Conservation (phyloP, 2,888 invertebrate genomes). For the Pandemis heparana region DNA sequence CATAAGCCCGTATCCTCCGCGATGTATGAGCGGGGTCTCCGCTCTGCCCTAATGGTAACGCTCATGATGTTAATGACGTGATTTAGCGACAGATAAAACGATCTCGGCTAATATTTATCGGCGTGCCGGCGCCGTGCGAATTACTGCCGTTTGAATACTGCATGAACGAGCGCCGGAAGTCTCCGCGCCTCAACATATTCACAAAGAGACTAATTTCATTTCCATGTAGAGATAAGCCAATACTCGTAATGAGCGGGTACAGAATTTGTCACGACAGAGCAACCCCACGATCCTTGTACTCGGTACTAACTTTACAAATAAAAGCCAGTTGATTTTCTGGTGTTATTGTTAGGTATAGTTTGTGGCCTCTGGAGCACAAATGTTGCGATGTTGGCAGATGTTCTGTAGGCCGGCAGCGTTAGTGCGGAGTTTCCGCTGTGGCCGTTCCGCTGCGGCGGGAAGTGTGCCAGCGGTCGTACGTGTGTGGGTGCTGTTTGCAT, state of each 20-base stretch:
- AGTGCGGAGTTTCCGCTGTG: background rate
- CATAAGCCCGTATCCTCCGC: background rate
- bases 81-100: slow-evolving; percentile 35
- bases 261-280: background rate
- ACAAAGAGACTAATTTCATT: slow-evolving; percentile 41
- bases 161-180: slow-evolving; percentile 18
- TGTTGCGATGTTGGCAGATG: background rate
- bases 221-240: slow-evolving; percentile 23
- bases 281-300: background rate
- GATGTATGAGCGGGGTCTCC: background rate
- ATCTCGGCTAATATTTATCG: slow-evolving; percentile 39
- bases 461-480: background rate
- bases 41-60: background rate
- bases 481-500: slow-evolving; percentile 24
- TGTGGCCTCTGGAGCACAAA: background rate
- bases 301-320: too few species aligned
- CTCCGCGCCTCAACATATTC: slow-evolving; percentile 29
- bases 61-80: slow-evolving; percentile 13
- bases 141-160: slow-evolving; percentile 39
- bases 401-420: background rate
- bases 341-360: background rate
- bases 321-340: background rate
- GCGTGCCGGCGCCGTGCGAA: slow-evolving; percentile 27
- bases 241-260: slow-evolving; percentile 9
- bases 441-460: slow-evolving; percentile 2